Conservation (phyloP, 2,113 vertebrate species). For the Cairina moschata region DNA sequence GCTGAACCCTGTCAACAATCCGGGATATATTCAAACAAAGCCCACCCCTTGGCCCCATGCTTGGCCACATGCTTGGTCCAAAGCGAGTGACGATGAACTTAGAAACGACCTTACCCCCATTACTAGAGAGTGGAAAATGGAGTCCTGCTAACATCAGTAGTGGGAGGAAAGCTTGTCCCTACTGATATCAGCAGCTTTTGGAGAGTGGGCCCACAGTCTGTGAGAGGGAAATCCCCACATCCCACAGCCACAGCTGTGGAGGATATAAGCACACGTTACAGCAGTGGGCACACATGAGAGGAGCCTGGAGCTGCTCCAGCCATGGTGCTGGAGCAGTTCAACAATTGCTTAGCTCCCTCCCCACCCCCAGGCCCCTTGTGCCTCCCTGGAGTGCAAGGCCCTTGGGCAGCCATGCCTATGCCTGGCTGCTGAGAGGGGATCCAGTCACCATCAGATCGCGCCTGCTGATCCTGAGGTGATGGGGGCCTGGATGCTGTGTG, state of each 20-base stretch:
- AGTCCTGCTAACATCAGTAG: neutral
- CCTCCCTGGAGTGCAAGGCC: neutral
- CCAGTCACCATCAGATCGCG: neutral
- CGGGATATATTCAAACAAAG: neutral
- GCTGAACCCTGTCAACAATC: neutral
- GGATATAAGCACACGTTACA: neutral
- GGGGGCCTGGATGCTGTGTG: neutral
- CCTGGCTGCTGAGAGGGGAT: neutral
- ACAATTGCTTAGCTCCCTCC: neutral
- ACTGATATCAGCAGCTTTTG: neutral
- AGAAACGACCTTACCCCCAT: neutral
- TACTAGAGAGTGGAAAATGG: neutral
- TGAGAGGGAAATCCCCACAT: accelerated
- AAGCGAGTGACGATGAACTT: neutral
- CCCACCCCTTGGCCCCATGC: neutral
- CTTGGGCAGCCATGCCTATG: neutral
- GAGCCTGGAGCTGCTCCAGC: neutral
- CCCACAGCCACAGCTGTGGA: neutral
- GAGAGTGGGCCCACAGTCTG: neutral
- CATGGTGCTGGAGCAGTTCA: neutral
- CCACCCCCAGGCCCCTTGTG: too few relatives aligned
- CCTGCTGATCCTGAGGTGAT: neutral
- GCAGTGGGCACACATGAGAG: too few relatives aligned
- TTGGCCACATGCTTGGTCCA: neutral
- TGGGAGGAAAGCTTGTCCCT: neutral